phyloP scores from a whole-genome alignment of 2,113 vertebrate genomes.

The Tinamus guttatus region DNA sequence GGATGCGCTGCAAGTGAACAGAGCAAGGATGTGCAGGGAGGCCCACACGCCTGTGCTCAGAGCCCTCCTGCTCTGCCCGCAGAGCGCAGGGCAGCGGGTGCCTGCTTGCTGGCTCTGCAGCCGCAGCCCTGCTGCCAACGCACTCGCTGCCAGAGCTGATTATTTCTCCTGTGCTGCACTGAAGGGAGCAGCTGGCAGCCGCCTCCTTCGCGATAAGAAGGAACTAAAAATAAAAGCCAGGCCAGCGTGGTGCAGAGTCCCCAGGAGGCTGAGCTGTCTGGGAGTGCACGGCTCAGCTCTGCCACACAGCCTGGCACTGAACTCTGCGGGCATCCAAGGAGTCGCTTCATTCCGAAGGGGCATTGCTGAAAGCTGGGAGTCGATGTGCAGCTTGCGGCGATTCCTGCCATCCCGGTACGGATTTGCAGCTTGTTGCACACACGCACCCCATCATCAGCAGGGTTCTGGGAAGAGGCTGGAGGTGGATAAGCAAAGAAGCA shows the following conservation, averaged over 20 bases:
- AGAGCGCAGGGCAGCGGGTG: fast-evolving
- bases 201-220: neutral
- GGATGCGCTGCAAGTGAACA: neutral
- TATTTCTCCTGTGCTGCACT: neutral
- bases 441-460: neutral
- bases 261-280: neutral
- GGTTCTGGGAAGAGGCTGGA: neutral
- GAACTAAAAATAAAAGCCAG: neutral
- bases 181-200: constrained; percentile 16
- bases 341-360: neutral
- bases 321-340: fast-evolving
- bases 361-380: fast-evolving
- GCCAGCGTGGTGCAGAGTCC: neutral
- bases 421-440: neutral
- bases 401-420: neutral
- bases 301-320: neutral
- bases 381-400: neutral
- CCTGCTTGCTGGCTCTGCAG: neutral
- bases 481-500: neutral
- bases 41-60: neutral
- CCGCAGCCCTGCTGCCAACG: neutral
- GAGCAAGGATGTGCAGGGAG: neutral
- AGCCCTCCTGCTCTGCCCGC: neutral
- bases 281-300: neutral
- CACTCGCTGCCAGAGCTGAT: neutral